Evolutionary conservation across 2,797 vertebrate genomes (phyloP), one percentile per base, ranked within the genome.

Genomic region (Sylvia borin): DNA sequence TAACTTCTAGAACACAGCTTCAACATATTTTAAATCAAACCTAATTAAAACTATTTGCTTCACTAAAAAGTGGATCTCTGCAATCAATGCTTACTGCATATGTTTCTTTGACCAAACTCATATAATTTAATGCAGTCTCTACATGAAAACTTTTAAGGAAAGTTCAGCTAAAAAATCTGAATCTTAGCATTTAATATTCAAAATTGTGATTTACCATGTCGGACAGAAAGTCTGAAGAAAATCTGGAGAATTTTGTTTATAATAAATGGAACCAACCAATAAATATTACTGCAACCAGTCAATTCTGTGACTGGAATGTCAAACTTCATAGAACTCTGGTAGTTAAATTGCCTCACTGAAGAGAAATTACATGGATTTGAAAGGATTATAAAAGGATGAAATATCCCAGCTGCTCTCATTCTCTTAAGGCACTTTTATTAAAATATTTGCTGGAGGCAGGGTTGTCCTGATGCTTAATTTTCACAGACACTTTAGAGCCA

Each of bases 371-470:
- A 48, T 40, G 79, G 87, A 92, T 94, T 81, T 93, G 66, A 91
- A 86, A 85, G 92, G 65, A 93, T 95, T 95, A 91, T 94, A 90
- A 81, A 91, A 87, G 47, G 62, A 96, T 84, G 81, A 88, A 88
- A 85, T 77, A 91, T 58, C 62, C 54, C 82, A 95, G 87, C 61
- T 95, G 72, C 72, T 91, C 62, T 65, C 61, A 50, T 72, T 93
- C 76, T 81, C 62, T 85, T 88, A 90, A 86, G 73, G 43, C 38
- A 84, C 38, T 91, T 94, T 38, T 38, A 94, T 40, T 66, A 88
- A 96, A 95, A 75, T 75, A 70, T 78, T 81, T 96, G 65, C 76
- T 85, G 65, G 29, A 86, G 64, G 58, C 51, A 84, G 22, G 6
- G 5, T 24, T 88, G 31, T 80, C 47, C 72, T 76, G 34, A 67